Base-by-base conservation (phyloP, 1,140 invertebrate species). In the Lepidotrigona ventralis region DNA sequence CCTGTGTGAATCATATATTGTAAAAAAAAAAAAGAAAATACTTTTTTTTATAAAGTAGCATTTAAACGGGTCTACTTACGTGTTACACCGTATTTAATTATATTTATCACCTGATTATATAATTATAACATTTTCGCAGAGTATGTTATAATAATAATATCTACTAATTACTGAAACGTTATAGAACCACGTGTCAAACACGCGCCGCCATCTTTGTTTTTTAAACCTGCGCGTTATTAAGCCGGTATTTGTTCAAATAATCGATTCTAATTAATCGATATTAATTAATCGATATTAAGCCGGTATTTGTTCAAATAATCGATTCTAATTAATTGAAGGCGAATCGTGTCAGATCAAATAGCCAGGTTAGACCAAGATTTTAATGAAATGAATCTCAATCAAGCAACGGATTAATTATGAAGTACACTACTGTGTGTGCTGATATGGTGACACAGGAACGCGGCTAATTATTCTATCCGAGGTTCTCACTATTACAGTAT, bases 361-460 rank as follows among this genome's bases (percentile, higher is more conserved):
- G 9, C 21, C 26, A n/a, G 15, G 15, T 23, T 19, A 23, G 33
- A 12, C 14, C 1, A 19, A 29, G 4, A 12, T 26, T 60, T 29
- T 75, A 46, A 66, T 1, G 29, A 26, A 56, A 6, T 17, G 1
- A 39, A 26, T 69, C 68, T 58, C 73, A 26, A 70, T 77, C 80
- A 58, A 74, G 64, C 54, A 66, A 51, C 21, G 74, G 53, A 77
- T 82, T 82, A 77, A 81, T 76, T 82, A 76, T 26, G 64, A 19
- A 15, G 17, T 15, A 56, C 0, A 39, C 33, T 39, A 39, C 5
- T 46, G 6, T 19, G 15, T 33, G 70, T 33, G 21, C 8, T 8
- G 15, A 51, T 29, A 51, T 75, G 21, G 12, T 66, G 71, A 66
- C 71, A 75, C 2, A 29, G 26, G 19, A 56, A 56, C 64, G 26